Base-by-base conservation (phyloP, 1,140 invertebrate species). In the Zaprionus gabonicus region DNA sequence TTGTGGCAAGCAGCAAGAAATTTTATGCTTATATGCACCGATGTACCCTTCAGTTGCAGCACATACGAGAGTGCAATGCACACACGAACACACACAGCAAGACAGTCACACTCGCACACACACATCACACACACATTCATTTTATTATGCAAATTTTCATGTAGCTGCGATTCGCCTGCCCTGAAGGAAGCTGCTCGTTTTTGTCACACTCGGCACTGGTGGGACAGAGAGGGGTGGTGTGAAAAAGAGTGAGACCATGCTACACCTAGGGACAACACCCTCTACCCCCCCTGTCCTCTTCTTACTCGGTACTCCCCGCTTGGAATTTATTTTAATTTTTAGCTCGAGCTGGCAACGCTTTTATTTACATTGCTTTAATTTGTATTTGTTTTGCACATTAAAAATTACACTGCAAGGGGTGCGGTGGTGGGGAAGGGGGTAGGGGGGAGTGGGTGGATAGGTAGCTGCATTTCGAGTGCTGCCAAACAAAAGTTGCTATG, bases 291-390 rank as follows among this genome's bases (percentile, higher is more conserved):
- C 13, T 17, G 12, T 15, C n/a, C 17, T 25, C 7, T 41, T 25
- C 0, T 23, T 17, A 17, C 34, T 20, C 31, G 36, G 1, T 31
- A 31, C 28, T 31, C 53, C 55, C 31, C 55, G 46, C 46, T 64
- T 46, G 71, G 71, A 78, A 81, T 78, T 78, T 71, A 71, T 81
- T 76, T 80, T 71, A 78, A 74, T 78, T 81, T 71, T 68, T 70
- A 66, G 70, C 57, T 51, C 34, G 34, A 71, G 73, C 49, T 51
- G 46, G 38, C 38, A 53, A 67, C 62, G 28, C 69, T 76, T 72
- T 69, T 71, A 81, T 81, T 81, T 81, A 76, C 76, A 78, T 69
- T 79, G 72, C 76, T 81, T 81, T 79, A 81, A 81, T 81, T 81
- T 76, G 63, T 79, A 79, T 81, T 81, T 81, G 76, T 81, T 81